Conservation (phyloP, 2,113 vertebrate species). For the Leucosticte australis region DNA sequence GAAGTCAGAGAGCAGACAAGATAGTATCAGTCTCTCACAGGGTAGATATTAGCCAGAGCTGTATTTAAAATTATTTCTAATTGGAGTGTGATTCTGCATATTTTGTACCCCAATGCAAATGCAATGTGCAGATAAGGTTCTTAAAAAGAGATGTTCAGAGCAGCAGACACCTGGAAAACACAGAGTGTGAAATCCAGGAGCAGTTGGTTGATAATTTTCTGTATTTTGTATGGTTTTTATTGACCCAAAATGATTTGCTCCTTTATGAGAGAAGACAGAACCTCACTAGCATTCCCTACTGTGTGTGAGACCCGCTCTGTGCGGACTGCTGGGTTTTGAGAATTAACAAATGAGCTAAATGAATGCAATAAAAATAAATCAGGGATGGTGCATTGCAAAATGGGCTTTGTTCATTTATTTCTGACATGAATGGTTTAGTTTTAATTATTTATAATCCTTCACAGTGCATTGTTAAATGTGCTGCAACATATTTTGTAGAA, state of each 20-base stretch:
- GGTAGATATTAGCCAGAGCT: not conserved
- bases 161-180: not conserved
- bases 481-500: constrained; percentile 27
- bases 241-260: not conserved
- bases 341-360: constrained; percentile 50
- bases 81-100: constrained; percentile 33
- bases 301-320: not conserved
- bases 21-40: not conserved
- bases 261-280: not conserved
- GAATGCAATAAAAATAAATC: constrained; percentile 60
- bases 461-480: constrained; percentile 25
- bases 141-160: not conserved
- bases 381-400: constrained; percentile 45
- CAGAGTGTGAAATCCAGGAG: not conserved
- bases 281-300: not conserved
- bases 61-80: constrained; percentile 2
- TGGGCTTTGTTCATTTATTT: constrained; percentile 62
- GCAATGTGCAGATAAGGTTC: not conserved
- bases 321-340: constrained; percentile 9
- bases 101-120: not conserved
- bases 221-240: not conserved
- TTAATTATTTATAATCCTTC: constrained; percentile 69
- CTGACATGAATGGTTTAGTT: constrained; percentile 55
- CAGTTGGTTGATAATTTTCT: not conserved
- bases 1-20: not conserved